Conservation (phyloP, 2,797 vertebrate species). For the Coregonus suidteri region DNA sequence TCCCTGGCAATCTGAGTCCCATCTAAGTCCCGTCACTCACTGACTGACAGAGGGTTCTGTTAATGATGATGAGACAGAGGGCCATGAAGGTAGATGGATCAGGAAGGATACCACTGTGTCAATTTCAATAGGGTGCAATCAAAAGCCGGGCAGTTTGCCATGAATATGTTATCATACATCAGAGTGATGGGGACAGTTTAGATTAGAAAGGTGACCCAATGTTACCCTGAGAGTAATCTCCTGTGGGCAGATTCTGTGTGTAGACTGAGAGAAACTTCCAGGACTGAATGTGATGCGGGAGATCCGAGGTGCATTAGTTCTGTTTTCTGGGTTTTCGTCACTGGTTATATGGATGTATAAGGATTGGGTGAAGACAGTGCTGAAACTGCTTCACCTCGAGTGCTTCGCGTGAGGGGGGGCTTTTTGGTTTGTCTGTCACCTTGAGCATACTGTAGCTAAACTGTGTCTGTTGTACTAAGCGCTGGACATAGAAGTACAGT, state of each 20-base stretch:
- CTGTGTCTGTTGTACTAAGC: not conserved
- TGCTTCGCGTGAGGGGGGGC: not conserved
- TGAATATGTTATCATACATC: not conserved
- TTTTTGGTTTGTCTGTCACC: not conserved
- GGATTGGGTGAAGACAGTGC: no score
- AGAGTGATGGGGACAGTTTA: not conserved
- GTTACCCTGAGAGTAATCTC: not conserved
- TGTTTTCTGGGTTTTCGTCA: no score
- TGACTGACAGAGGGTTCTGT: not conserved
- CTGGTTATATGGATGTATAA: no score
- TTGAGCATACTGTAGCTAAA: not conserved
- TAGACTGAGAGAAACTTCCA: no score
- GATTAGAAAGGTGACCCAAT: not conserved
- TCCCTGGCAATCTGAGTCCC: conserved; percentile 12
- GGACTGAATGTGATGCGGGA: no score
- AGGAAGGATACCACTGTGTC: not conserved
- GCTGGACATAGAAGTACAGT: not conserved
- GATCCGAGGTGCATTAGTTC: no score
- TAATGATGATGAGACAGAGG: not conserved
- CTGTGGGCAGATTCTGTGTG: no score
- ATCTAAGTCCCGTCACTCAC: conserved; percentile 12
- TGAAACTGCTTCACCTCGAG: no score
- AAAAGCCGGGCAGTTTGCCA: not conserved
- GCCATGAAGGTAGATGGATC: conserved; percentile 15
- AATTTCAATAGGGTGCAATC: not conserved